These are phyloP conservation scores for Scaptomyza parva DNA, from an alignment of 2,888 invertebrate species.

Conservation along the genomic window DNA sequence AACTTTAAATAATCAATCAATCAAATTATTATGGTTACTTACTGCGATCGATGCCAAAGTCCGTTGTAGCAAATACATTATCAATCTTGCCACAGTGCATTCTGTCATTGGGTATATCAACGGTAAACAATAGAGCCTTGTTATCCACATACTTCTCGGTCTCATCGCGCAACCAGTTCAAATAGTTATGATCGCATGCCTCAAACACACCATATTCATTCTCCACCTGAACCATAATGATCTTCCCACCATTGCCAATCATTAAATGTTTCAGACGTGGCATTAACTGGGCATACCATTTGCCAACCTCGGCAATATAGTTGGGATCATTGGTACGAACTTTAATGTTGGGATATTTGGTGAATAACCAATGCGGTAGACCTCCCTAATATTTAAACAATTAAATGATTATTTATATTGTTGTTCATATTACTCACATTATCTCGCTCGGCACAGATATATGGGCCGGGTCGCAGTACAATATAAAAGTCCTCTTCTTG, in stretches of 20 bases:
- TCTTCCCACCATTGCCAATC: constrained; percentile 91
- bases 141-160: constrained; percentile 84
- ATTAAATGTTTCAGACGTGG: constrained; percentile 85
- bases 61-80: constrained; percentile 91
- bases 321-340: constrained; percentile 88
- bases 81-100: constrained; percentile 89
- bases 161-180: constrained; percentile 88
- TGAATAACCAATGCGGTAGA: constrained; percentile 90
- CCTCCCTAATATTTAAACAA: constrained; percentile 87
- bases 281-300: constrained; percentile 86
- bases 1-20: no score
- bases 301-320: constrained; percentile 86
- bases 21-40: no score
- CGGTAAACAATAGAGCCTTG: constrained; percentile 90
- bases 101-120: constrained; percentile 88
- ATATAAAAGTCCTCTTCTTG: constrained; percentile 92
- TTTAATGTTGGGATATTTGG: constrained; percentile 86
- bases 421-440: constrained; percentile 84
- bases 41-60: constrained; percentile 88
- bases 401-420: background rate
- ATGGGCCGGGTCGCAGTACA: constrained; percentile 94
- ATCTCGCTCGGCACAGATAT: constrained; percentile 96
- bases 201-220: constrained; percentile 95
- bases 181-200: constrained; percentile 90
- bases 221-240: constrained; percentile 94